These are phyloP conservation scores for Sinodicranocentrus sp. DNA, from an alignment of 2,888 invertebrate species.

Conservation along the genomic window DNA sequence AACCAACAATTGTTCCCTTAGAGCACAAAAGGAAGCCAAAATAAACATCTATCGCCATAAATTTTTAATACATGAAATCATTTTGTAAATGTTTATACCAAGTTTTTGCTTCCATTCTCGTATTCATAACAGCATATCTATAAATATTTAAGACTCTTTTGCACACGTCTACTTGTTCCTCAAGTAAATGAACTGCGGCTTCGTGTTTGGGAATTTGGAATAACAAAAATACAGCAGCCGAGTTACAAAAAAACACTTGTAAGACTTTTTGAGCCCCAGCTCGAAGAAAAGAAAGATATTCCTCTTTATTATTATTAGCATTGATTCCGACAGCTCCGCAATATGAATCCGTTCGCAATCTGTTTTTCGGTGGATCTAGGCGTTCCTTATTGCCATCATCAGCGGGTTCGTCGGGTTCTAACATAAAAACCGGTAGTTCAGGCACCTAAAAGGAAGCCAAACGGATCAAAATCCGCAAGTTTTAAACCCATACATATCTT, in stretches of 20 bases:
- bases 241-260: slow-evolving; percentile 95
- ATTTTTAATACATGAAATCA: background rate
- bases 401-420: slow-evolving; percentile 80
- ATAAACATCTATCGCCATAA: no score
- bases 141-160: slow-evolving; percentile 97
- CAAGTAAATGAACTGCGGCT: slow-evolving; percentile 81
- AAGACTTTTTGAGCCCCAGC: slow-evolving; percentile 89
- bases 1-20: slow-evolving; percentile 92
- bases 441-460: slow-evolving; percentile 81
- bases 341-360: slow-evolving; percentile 72
- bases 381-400: slow-evolving; percentile 67
- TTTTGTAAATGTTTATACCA: slow-evolving; percentile 83
- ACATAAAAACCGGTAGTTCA: slow-evolving; percentile 89
- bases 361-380: slow-evolving; percentile 65
- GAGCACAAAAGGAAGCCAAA: no score
- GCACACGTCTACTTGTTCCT: slow-evolving; percentile 97
- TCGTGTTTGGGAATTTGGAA: slow-evolving; percentile 78
- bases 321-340: slow-evolving; percentile 72
- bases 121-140: slow-evolving; percentile 98
- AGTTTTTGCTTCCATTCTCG: slow-evolving; percentile 92
- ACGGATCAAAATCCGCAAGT: no score
- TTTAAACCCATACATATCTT: no score
- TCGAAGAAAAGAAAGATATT: slow-evolving; percentile 88
- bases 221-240: slow-evolving; percentile 94
- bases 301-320: slow-evolving; percentile 77